Evolutionary conservation across 2,113 vertebrate genomes (phyloP), one percentile per base, ranked within the genome.

Genomic region (Zingel zingel): DNA sequence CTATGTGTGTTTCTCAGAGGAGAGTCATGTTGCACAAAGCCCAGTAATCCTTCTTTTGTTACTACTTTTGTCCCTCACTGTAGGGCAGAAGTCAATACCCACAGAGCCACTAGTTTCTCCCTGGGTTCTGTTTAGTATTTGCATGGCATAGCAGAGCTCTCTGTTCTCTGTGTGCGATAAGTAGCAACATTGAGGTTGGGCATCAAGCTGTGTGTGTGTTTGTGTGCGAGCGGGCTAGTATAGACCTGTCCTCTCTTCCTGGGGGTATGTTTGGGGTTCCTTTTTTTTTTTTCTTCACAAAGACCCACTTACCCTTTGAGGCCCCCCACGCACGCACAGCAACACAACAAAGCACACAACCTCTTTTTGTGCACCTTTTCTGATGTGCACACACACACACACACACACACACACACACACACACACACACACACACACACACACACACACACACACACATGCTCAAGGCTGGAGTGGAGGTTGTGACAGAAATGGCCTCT

Each of bases 31-130:
- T 69, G n/a, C 0, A 21, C 47, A 76, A 77, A 79, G 58, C 25
- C 66, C 45, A 78, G 51, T 89, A 88, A 87, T 90, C 59, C 85
- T 48, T 85, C 78, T 75, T 87, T 86, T 92, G 75, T 89, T 48
- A 43, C 70, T 72, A n/a, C 77, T 89, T 70, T 90, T 84, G 54
- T 77, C 39, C 27, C 45, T 45, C 78, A 45, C 85, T 71, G 58
- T 56, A 25, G 80, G 43, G 43, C 80, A 87, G 58, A 87, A 87
- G 88, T 79, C 83, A 80, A 61, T 72, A 78, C 63, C 66, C 54
- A 57, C 63, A 62, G 66, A 74, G 72, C 53, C 1, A 18, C 56
- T 21, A 23, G 45, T 81, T 64, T 78, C 27, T 66, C 36, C 57
- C 63, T 59, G 6, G 6, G 47, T 63, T 82, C 74, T 83, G 47